A percentile compares a stretch with the other conserved stretches of the same genome.
phyloP scores from a whole-genome alignment of 1,140 invertebrate species.

The Meloidogyne hapla region DNA sequence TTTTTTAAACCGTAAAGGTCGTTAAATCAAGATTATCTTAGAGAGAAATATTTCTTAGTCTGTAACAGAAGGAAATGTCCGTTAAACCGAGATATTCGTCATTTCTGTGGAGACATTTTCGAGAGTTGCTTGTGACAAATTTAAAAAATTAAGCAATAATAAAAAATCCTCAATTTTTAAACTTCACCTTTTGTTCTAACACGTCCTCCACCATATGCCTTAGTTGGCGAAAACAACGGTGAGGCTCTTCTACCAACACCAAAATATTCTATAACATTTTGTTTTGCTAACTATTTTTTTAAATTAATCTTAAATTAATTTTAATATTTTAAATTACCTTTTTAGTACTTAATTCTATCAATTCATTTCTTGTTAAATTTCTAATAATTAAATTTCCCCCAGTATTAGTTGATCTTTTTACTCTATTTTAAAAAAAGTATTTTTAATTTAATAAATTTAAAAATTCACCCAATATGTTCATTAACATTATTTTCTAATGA shows the following conservation, averaged over 20 bases:
- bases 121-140: too few relatives aligned
- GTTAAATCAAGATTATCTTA: too few relatives aligned
- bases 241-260: slow-evolving; percentile 22
- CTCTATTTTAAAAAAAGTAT: background rate
- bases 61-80: too few relatives aligned
- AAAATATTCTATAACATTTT: slow-evolving; percentile 36
- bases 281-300: slow-evolving; percentile 29
- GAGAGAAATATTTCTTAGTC: too few relatives aligned
- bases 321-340: slow-evolving; percentile 23
- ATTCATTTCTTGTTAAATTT: slow-evolving; percentile 32
- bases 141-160: too few relatives aligned
- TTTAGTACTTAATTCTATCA: slow-evolving; percentile 34
- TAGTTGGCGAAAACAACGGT: background rate
- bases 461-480: background rate
- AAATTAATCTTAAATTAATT: background rate
- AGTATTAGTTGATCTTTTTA: background rate
- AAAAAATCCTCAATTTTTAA: background rate
- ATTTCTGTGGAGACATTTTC: too few relatives aligned
- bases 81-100: too few relatives aligned
- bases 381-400: slow-evolving; percentile 24
- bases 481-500: background rate
- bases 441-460: too few relatives aligned
- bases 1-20: too few relatives aligned
- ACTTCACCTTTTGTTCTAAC: background rate
- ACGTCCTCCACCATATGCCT: background rate